Conservation (phyloP, 2,888 invertebrate genomes). For the Acrobasis suavella region DNA sequence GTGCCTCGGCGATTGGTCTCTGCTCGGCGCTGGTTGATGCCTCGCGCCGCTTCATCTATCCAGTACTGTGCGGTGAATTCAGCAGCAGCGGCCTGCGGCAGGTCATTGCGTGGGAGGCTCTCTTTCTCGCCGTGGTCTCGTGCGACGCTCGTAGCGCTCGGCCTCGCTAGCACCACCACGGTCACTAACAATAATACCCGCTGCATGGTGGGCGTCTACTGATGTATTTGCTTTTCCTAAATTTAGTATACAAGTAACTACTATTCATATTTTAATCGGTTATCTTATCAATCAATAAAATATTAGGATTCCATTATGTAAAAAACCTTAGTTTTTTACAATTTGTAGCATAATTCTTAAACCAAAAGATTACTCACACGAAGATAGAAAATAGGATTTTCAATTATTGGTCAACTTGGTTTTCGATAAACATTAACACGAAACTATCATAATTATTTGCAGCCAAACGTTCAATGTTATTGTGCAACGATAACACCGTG, state of each 20-base stretch:
- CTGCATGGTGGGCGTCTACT: not conserved
- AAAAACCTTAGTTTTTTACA: not conserved
- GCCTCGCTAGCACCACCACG: not conserved
- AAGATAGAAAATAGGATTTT: not conserved
- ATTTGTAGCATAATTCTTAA: not conserved
- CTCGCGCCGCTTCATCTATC: slow-evolving; percentile 4
- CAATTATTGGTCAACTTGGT: not conserved
- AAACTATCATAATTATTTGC: not conserved
- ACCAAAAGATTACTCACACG: not conserved
- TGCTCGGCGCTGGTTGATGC: not conserved
- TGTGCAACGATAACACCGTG: not conserved
- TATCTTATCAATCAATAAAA: not conserved
- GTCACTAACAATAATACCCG: slow-evolving; percentile 6
- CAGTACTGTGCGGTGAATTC: slow-evolving; percentile 11
- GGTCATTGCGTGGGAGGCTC: not conserved
- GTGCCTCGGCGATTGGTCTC: slow-evolving; percentile 46
- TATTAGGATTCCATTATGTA: not conserved
- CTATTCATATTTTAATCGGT: not conserved
- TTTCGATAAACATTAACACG: not conserved
- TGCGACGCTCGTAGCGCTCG: not conserved
- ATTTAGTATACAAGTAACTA: too few species aligned
- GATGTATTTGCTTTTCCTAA: not conserved
- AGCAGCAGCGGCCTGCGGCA: slow-evolving; percentile 6
- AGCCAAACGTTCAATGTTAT: not conserved
- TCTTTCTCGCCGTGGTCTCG: slow-evolving; percentile 3